These are phyloP conservation scores for Platycheirus albimanus DNA, from an alignment of 2,888 invertebrate species.

Conservation along the genomic window DNA sequence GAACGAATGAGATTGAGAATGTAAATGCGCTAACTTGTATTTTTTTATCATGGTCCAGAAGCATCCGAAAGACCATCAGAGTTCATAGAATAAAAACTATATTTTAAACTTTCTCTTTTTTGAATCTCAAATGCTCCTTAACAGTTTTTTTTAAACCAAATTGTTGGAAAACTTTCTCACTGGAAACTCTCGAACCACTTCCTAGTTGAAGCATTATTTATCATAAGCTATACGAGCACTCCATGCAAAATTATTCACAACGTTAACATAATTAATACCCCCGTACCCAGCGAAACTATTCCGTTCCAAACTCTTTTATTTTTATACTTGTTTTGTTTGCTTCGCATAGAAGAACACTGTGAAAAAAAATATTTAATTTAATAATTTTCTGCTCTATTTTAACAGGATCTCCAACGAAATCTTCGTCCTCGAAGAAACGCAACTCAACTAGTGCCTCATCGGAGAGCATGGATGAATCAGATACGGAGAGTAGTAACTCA, in stretches of 20 bases:
- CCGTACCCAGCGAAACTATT: background rate
- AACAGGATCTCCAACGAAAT: conserved; percentile 80
- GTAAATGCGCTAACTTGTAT: no score
- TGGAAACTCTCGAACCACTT: conserved; percentile 12
- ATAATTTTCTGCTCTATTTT: background rate
- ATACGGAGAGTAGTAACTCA: conserved; percentile 82
- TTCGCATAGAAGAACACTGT: conserved; percentile 39
- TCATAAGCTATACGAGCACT: conserved; percentile 12
- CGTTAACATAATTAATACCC: conserved; percentile 3
- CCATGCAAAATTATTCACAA: conserved; percentile 19
- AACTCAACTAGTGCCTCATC: conserved; percentile 82
- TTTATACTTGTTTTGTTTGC: no score
- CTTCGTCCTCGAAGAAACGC: conserved; percentile 77
- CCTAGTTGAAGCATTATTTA: conserved; percentile 27
- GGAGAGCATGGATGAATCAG: conserved; percentile 85
- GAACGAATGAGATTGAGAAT: no score
- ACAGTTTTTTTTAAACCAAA: no score
- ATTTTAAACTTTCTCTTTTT: no score
- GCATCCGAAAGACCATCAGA: no score
- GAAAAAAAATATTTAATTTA: conserved; percentile 55
- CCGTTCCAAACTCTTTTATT: background rate
- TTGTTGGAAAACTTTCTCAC: no score
- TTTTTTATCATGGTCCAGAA: no score
- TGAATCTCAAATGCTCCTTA: no score
- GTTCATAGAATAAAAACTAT: background rate